These are phyloP conservation scores for Athripsodes cinereus DNA, from an alignment of 2,888 invertebrate genomes.

Conservation along the genomic window DNA sequence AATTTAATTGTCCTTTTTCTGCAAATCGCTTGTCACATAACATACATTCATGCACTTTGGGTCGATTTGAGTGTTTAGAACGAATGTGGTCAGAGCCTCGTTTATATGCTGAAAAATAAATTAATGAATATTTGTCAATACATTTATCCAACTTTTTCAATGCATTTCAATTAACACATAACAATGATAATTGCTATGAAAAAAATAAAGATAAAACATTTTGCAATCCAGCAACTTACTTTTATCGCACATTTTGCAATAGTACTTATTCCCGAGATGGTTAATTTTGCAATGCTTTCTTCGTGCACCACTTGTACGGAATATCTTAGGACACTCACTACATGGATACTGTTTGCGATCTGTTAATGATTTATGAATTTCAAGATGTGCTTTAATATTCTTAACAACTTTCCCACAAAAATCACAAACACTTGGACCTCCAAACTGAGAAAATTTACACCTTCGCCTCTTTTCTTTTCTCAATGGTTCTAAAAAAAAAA, in stretches of 20 bases:
- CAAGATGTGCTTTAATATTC: not conserved
- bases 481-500: no score
- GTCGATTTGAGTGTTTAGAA: slow-evolving; percentile 6
- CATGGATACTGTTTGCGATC: slow-evolving; percentile 1
- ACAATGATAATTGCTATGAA: not conserved
- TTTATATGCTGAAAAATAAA: slow-evolving; percentile 19
- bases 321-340: slow-evolving; percentile 27
- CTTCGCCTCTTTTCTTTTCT: no score
- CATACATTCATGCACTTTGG: slow-evolving; percentile 32
- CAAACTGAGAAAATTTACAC: no score
- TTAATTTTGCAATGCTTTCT: slow-evolving; percentile 37
- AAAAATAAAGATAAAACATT: not conserved
- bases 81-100: slow-evolving; percentile 14
- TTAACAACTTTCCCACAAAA: slow-evolving; percentile 16
- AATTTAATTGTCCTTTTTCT: slow-evolving; percentile 31
- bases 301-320: slow-evolving; percentile 33
- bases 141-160: not conserved
- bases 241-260: slow-evolving; percentile 41
- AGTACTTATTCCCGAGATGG: slow-evolving; percentile 37
- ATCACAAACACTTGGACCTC: slow-evolving; percentile 10
- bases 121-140: not conserved
- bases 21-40: slow-evolving; percentile 36
- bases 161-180: not conserved
- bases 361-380: not conserved
- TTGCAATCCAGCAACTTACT: no score